Evolutionary conservation across 2,888 invertebrate species (phyloP), one percentile per base, ranked within the genome.

Genomic region (Drosophila robusta): DNA sequence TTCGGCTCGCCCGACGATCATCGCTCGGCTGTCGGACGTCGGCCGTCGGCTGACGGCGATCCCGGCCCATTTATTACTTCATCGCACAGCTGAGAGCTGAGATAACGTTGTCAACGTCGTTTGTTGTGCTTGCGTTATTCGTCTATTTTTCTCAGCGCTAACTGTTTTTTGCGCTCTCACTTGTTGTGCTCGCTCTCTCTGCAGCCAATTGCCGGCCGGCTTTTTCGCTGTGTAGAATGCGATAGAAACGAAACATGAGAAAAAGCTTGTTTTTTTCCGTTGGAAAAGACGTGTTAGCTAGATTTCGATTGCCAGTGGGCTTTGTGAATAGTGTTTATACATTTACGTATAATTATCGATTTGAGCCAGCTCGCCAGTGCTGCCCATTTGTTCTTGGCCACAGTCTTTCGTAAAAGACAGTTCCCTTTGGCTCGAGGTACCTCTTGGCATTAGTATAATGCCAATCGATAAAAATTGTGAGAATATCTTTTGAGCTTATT

Each of bases 51-150:
- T 56, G 71, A 41, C 77, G 80, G 50, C 65, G 63, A 80, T 80
- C 78, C 78, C 78, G 74, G 45, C 57, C 61, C 64, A 75, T 81
- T 81, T 72, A 70, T 81, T 78, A 77, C 78, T 78, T 80, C 74
- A 80, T 80, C 76, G 58, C 75, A 44, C 74, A 77, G 80, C 78
- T 80, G 79, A 49, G 65, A 63, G 52, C 29, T 7, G 44, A 65
- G 78, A 78, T 80, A 70, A 74, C 50, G 56, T 18, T 32, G 51
- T 74, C 18, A 41, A 44, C 54, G 47, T 14, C 32, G 57, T 80
- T 79, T 79, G 78, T 79, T 79, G 65, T 80, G 78, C 54, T 78
- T 63, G 51, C 51, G 39, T 16, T 46, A 36, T 78, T 79, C 66
- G 75, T 60, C 63, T 42, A 32, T 61, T 44, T 58, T 34, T 34